Base-by-base conservation (phyloP, 2,797 vertebrate genomes). In the Yasuhikotakia modesta region DNA sequence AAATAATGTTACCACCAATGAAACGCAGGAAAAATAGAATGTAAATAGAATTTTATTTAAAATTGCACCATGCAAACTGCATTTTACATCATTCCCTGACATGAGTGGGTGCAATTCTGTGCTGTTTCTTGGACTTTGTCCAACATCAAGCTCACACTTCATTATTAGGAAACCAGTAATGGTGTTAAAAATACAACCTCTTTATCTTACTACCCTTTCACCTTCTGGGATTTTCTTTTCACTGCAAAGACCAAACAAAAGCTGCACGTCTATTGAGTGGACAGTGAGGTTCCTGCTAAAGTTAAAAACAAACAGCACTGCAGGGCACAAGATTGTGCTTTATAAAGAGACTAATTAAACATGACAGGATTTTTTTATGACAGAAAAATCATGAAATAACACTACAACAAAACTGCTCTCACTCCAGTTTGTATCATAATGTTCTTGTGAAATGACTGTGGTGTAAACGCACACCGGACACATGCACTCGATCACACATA, bases 181-280 rank as follows among this genome's bases (percentile, higher is more conserved):
- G 21, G 24, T 65, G 12, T 43, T 43, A 39, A 5, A 66, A 39
- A 17, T 17, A 3, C 73, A 55, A 45, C 48, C 6, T 39, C 35
- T 39, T 39, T 8, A 39, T 39, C 21, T n/a, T 53, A 14, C 11
- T 60, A 4, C 17, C 48, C 52, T 61, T 32, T 16, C 16, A 13
- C 6, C 13, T 61, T 35, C 32, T 27, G 30, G 10, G 43, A 66
- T 19, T n/a, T 65, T 19, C 61, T 66, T 66, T 39, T 67, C 3
- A 53, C 16, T 66, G 5, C 48, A 14, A 50, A 65, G 3, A 43
- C 12, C 71, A 53, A 65, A 65, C 65, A 65, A 35, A 74, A 53
- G 3, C 19, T 55, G 68, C 67, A 69, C 14, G 35, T 24, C n/a
- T 35, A 70, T 35, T 52, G 27, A 8, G 32, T 13, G 21, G n/a